These are phyloP conservation scores for Pteropus alecto DNA, from an alignment of 2,113 vertebrate genomes.

Conservation along the genomic window DNA sequence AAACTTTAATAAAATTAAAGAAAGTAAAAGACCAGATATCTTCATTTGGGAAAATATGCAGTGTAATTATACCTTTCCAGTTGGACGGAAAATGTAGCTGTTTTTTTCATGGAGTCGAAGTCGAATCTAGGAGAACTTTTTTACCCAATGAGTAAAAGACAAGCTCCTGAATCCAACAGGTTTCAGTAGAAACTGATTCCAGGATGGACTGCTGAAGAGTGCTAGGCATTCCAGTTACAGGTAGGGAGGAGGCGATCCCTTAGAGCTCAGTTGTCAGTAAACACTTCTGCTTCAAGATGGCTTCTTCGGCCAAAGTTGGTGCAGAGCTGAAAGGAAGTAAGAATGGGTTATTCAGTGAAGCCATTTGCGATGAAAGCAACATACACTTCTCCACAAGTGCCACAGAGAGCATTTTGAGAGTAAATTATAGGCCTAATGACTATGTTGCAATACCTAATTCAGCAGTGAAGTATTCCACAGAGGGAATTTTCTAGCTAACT, in stretches of 20 bases:
- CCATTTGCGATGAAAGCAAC: neutral
- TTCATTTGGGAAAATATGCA: neutral
- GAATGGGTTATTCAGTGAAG: neutral
- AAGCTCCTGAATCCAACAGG: neutral
- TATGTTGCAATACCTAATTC: neutral
- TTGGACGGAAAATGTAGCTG: slow-evolving; percentile 44
- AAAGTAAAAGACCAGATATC: neutral
- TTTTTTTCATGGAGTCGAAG: neutral
- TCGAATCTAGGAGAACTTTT: slow-evolving; percentile 15
- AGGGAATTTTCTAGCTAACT: neutral
- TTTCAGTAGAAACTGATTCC: slow-evolving; percentile 34
- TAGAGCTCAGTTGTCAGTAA: slow-evolving; percentile 97
- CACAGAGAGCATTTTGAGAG: neutral
- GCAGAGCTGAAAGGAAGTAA: slow-evolving; percentile 69
- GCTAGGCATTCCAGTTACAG: slow-evolving; percentile 37
- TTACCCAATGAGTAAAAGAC: neutral
- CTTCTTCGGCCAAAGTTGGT: slow-evolving; percentile 70
- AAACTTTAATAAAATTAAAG: neutral
- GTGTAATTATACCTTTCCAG: slow-evolving; percentile 28
- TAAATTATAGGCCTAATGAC: neutral
- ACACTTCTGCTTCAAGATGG: slow-evolving; percentile 84
- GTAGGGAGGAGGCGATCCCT: slow-evolving; percentile 60
- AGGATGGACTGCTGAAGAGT: slow-evolving; percentile 28
- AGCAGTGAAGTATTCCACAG: neutral
- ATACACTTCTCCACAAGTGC: neutral